phyloP scores from a whole-genome alignment of 2,888 invertebrate species.

The Protodeltote pygarga region DNA sequence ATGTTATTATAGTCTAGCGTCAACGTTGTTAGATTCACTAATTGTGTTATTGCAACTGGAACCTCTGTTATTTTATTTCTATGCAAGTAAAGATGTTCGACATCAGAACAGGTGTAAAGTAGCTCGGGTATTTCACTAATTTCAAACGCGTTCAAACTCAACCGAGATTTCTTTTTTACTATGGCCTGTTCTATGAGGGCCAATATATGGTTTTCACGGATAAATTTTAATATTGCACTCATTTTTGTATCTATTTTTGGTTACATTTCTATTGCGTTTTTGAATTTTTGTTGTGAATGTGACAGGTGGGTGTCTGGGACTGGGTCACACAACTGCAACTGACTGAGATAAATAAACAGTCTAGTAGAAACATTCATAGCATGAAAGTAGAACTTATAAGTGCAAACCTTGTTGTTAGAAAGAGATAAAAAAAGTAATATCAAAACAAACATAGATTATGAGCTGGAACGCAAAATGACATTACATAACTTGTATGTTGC shows the following conservation, averaged over 20 bases:
- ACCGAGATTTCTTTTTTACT: constrained; percentile 85
- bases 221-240: constrained; percentile 90
- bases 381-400: constrained; percentile 8
- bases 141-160: constrained; percentile 89
- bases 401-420: not conserved
- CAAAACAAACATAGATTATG: not conserved
- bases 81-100: constrained; percentile 88
- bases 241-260: constrained; percentile 73
- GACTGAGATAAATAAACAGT: constrained; percentile 19
- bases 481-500: constrained; percentile 30
- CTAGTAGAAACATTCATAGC: constrained; percentile 2
- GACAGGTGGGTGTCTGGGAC: constrained; percentile 25
- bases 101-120: constrained; percentile 84
- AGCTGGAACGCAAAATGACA: constrained; percentile 32
- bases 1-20: constrained; percentile 90
- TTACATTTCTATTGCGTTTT: constrained; percentile 76
- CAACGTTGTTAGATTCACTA: constrained; percentile 87
- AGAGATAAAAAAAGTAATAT: constrained; percentile 22
- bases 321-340: constrained; percentile 9
- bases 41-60: constrained; percentile 78
- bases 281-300: constrained; percentile 67
- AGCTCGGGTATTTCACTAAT: constrained; percentile 87
- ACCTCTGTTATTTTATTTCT: constrained; percentile 87
- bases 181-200: constrained; percentile 89
- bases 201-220: constrained; percentile 89